A percentile compares a stretch with the other conserved stretches of the same genome.
phyloP scores from a whole-genome alignment of 2,888 invertebrate species.

The Onthophagus sagittarius region DNA sequence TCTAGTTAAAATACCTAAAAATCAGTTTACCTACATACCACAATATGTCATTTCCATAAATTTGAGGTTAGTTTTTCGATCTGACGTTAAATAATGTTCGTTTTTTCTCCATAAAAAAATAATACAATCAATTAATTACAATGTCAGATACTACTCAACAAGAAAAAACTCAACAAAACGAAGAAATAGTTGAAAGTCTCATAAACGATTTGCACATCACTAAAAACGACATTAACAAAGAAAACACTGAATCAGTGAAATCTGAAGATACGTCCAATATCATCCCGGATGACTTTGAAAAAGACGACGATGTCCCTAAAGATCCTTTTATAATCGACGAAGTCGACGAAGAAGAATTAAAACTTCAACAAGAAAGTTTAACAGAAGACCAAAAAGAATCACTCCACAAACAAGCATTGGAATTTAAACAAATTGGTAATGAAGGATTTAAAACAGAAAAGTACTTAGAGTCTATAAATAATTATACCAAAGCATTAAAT shows the following conservation, averaged over 20 bases:
- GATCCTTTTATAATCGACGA: conserved; percentile 37
- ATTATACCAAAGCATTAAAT: conserved; percentile 73
- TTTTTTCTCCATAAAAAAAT: neutral
- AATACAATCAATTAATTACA: neutral
- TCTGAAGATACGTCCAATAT: neutral
- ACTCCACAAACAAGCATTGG: conserved; percentile 58
- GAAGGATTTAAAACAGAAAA: conserved; percentile 65
- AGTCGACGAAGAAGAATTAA: conserved; percentile 58
- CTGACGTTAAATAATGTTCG: neutral
- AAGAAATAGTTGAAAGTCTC: conserved; percentile 2
- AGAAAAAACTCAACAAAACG: neutral
- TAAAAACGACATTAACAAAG: neutral
- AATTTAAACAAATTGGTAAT: conserved; percentile 74
- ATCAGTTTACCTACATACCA: neutral
- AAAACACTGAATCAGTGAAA: neutral
- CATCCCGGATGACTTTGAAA: conserved; percentile 1
- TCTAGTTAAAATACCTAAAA: neutral
- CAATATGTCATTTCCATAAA: neutral
- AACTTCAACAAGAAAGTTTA: conserved; percentile 59
- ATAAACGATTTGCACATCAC: neutral
- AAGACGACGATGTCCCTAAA: neutral
- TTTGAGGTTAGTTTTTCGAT: neutral
- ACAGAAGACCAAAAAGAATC: conserved; percentile 62
- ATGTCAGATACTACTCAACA: neutral
- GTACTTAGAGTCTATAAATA: conserved; percentile 63